These are phyloP conservation scores for Trichosurus vulpecula DNA, from an alignment of 2,797 vertebrate genomes.

Conservation along the genomic window DNA sequence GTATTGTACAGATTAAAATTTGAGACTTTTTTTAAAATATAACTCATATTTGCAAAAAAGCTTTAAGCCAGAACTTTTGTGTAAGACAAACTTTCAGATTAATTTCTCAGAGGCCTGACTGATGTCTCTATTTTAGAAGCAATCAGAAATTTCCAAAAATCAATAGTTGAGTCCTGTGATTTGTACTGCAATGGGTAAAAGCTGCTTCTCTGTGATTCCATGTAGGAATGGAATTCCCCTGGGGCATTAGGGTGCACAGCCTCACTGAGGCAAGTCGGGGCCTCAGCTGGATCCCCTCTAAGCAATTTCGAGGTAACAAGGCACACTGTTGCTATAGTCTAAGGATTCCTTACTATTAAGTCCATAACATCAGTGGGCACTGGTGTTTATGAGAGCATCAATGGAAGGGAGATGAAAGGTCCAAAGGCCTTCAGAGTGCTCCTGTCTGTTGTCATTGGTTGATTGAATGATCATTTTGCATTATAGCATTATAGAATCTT, in stretches of 20 bases:
- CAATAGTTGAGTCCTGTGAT: conserved; percentile 70
- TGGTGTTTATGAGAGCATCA: not conserved
- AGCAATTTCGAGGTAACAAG: not conserved
- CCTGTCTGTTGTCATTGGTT: not conserved
- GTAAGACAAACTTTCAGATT: conserved; percentile 63
- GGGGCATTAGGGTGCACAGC: not conserved
- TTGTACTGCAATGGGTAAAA: conserved; percentile 70
- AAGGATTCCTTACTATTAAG: not conserved
- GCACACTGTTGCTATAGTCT: not conserved
- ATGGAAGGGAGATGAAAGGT: not conserved
- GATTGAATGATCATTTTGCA: not conserved
- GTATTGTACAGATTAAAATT: conserved; percentile 33
- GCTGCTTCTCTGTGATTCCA: conserved; percentile 62
- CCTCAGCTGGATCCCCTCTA: not conserved
- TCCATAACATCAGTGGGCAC: not conserved
- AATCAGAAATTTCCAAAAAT: conserved; percentile 66
- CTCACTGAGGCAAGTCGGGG: not conserved
- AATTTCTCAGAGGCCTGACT: conserved; percentile 70
- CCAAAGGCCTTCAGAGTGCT: not conserved
- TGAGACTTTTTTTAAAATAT: conserved; percentile 58
- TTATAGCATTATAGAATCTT: not conserved
- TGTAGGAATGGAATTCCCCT: not conserved
- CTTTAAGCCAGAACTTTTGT: conserved; percentile 79
- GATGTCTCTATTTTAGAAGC: conserved; percentile 77
- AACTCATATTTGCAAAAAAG: conserved; percentile 76